phyloP scores from a whole-genome alignment of 2,113 vertebrate genomes.

The Leuciscus idus region DNA sequence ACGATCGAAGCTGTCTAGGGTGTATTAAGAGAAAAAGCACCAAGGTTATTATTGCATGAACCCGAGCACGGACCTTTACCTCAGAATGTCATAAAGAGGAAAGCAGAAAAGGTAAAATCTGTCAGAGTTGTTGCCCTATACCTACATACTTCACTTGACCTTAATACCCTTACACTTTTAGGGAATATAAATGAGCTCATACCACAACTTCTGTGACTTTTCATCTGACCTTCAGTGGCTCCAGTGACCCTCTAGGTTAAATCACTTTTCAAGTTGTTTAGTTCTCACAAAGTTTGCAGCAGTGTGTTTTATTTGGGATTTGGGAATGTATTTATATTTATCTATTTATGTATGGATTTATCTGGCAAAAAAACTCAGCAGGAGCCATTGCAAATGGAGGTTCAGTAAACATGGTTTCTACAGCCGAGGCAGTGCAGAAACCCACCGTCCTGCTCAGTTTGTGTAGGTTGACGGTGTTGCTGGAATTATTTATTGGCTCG shows the following conservation, averaged over 20 bases:
- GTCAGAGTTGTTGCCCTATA: slow-evolving; percentile 5
- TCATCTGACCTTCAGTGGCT: slow-evolving; percentile 5
- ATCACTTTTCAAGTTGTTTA: not conserved
- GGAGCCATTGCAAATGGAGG: not conserved
- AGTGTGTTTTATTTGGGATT: not conserved
- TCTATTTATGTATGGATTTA: not conserved
- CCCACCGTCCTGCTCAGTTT: not conserved
- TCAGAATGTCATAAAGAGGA: not conserved
- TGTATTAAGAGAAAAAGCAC: not conserved
- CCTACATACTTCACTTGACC: not conserved
- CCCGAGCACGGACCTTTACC: not conserved
- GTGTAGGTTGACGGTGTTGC: slow-evolving; percentile 4
- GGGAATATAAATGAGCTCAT: slow-evolving; percentile 25
- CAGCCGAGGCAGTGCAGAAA: slow-evolving; percentile 10
- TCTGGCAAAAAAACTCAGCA: not conserved
- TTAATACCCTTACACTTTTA: slow-evolving; percentile 8
- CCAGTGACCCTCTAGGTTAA: not conserved
- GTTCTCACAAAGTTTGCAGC: not conserved
- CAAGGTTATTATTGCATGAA: slow-evolving; percentile 17
- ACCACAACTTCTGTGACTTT: not conserved
- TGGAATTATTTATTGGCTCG: not conserved
- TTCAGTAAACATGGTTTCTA: not conserved
- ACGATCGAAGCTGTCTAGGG: not conserved
- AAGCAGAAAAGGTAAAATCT: slow-evolving; percentile 25
- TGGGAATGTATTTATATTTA: not conserved